Base-by-base conservation (phyloP, 2,888 invertebrate genomes). In the Patella ulyssiponensis region DNA sequence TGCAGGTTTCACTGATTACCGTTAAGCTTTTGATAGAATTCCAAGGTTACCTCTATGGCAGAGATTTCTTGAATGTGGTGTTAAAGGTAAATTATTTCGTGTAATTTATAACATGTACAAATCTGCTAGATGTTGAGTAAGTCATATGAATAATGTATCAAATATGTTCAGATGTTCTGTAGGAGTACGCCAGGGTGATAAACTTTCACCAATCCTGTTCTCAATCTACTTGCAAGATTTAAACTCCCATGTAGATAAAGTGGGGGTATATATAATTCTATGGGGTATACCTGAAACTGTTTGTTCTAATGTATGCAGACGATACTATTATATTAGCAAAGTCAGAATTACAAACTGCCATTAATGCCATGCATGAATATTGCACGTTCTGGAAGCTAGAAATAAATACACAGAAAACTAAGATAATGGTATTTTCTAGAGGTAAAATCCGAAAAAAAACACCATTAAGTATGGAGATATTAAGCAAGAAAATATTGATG, bases 261-360 rank as follows among this genome's bases (percentile, higher is more conserved):
- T 44, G 15, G 51, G 17, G 9, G 17, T 27, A 23, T 74, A 23
- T 78, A 17, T 54, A 74, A 78, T 1, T n/a, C n/a, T n/a, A n/a
- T n/a, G n/a, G n/a, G n/a, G n/a, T n/a, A n/a, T n/a, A n/a, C n/a
- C n/a, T n/a, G n/a, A n/a, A n/a, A n/a, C n/a, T 75, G 7, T 53
- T 74, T 51, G 20, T 71, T 12, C n/a, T 78, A 14, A 51, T 78
- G 12, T 78, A 78, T 74, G 77, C 77, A 44, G 74, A 78, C 44
- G 77, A 74, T 51, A 75, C 74, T 12, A 71, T 78, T n/a, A 53
- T 69, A 20, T 78, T 73, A 33, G 54, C 20, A 12, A 64, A 78
- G 14, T 17, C 33, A 14, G 76, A 78, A 33, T 58, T 75, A 71
- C 78, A 78, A 69, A 52, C 69, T 15, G 51, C 70, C 12, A 56